A percentile compares a stretch with the other conserved stretches of the same genome.
Conservation (phyloP, 2,797 vertebrate genomes). For the Macrochelys suwanniensis region DNA sequence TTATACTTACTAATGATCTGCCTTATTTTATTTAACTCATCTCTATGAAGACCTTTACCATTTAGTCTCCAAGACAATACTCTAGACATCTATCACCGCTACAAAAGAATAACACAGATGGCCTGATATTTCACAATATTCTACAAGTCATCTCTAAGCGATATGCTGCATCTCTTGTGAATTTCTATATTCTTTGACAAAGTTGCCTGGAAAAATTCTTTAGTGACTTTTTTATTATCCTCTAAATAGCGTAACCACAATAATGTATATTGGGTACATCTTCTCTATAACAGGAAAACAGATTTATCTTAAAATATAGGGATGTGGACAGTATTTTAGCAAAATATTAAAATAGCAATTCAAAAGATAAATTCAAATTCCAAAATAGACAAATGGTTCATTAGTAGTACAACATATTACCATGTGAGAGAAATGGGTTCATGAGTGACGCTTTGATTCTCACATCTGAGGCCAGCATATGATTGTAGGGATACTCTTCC, state of each 20-base stretch:
- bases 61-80: background rate
- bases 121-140: background rate
- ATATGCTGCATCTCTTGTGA: background rate
- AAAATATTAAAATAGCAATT: background rate
- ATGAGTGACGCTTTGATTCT: background rate
- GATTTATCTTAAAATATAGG: background rate
- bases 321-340: background rate
- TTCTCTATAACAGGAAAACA: background rate
- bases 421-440: background rate
- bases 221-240: background rate
- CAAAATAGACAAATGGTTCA: background rate
- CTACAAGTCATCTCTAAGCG: fast-evolving
- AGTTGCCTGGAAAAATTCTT: background rate
- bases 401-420: background rate
- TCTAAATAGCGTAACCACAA: background rate
- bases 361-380: background rate
- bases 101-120: background rate
- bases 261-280: background rate
- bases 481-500: background rate
- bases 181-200: background rate
- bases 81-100: background rate
- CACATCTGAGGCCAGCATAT: background rate
- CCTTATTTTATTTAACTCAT: background rate
- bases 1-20: background rate
- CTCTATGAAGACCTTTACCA: constrained; percentile 1